phyloP scores from a whole-genome alignment of 2,113 vertebrate genomes.

The Mastomys coucha region DNA sequence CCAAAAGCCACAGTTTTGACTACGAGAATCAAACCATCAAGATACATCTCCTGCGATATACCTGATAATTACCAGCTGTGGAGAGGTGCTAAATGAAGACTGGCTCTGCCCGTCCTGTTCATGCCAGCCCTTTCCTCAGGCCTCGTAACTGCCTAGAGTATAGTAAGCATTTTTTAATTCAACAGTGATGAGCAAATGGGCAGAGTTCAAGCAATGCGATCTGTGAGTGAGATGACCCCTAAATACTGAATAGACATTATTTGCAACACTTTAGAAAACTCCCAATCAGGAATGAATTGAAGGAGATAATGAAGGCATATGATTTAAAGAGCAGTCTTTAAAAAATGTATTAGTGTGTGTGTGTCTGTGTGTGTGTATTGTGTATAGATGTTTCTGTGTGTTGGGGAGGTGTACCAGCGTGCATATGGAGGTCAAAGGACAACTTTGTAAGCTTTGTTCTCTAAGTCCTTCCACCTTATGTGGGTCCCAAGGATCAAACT shows the following conservation, averaged over 20 bases:
- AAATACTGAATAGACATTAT: neutral
- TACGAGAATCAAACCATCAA: constrained; percentile 11
- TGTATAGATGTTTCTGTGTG: neutral
- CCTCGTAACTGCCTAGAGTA: neutral
- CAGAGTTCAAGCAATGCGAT: neutral
- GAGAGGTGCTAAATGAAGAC: neutral
- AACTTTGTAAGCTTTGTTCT: neutral
- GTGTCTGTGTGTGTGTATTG: neutral
- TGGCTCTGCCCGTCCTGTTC: neutral
- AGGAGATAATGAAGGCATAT: neutral
- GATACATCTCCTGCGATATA: neutral
- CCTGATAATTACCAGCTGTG: neutral
- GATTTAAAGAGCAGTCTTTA: neutral
- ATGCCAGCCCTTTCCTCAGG: neutral
- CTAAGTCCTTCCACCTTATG: neutral
- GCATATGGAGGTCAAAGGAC: neutral
- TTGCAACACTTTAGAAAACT: neutral
- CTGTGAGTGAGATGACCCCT: neutral
- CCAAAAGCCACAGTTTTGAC: neutral
- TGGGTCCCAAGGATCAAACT: neutral
- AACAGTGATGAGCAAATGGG: neutral
- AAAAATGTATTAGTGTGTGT: neutral
- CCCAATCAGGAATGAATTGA: constrained; percentile 10
- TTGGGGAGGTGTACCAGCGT: neutral
- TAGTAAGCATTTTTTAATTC: neutral